A percentile compares a stretch with the other conserved stretches of the same genome.
Evolutionary conservation across 2,797 vertebrate species (phyloP).

Genomic region (Hydrolagus colliei): DNA sequence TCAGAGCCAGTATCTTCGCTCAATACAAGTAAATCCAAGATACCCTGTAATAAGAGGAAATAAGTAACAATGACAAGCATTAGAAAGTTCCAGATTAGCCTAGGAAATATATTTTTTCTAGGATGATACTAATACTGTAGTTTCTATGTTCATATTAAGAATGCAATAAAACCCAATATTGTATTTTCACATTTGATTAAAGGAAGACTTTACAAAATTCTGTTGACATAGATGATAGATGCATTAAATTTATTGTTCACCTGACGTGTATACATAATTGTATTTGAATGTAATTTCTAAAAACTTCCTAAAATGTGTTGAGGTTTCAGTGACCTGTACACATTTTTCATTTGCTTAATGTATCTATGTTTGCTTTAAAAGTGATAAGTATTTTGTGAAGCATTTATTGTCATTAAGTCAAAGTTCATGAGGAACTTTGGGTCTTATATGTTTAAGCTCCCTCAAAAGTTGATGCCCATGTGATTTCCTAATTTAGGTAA

Average conservation of each 20-base stretch:
- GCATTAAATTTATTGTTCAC: not conserved
- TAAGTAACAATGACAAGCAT: constrained; percentile 31
- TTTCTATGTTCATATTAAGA: not conserved
- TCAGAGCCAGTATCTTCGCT: constrained; percentile 63
- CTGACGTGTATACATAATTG: not conserved
- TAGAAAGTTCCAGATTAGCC: not conserved
- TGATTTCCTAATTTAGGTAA: not conserved
- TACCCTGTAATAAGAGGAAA: constrained; percentile 67
- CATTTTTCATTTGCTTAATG: not conserved
- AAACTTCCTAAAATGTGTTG: not conserved
- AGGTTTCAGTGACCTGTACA: not conserved
- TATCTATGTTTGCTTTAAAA: not conserved
- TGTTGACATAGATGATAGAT: not conserved
- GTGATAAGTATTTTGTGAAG: not conserved
- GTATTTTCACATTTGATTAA: no score
- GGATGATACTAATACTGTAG: no score
- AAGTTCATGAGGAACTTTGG: no score
- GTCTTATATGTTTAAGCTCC: no score
- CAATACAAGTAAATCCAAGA: constrained; percentile 86
- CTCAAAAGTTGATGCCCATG: not conserved
- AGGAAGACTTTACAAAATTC: not conserved
- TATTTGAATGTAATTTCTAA: not conserved
- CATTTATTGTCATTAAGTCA: not conserved
- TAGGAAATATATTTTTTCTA: not conserved
- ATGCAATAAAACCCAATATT: no score